A percentile compares a stretch with the other conserved stretches of the same genome.
phyloP scores from a whole-genome alignment of 2,888 invertebrate genomes.

The Crossocerus cetratus region DNA sequence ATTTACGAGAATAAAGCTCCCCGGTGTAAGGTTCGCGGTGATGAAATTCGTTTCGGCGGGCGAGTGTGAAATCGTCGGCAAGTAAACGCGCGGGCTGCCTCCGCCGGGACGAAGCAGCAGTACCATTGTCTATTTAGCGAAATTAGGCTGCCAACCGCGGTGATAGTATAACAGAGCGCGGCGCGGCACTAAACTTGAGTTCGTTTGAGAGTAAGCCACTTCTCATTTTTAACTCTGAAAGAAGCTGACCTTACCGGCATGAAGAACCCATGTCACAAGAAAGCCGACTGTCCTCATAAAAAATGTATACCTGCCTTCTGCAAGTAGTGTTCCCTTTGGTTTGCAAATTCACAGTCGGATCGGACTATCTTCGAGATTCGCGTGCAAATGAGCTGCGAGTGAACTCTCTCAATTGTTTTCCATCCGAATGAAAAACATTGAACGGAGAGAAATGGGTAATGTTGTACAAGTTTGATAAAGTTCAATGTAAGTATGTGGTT shows the following conservation, averaged over 20 bases:
- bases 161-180: background rate
- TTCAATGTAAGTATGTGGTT: no score
- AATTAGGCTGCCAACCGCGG: slow-evolving; percentile 23
- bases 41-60: no score
- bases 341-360: background rate
- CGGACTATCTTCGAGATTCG: slow-evolving; percentile 20
- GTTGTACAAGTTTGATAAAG: no score
- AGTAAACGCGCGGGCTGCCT: background rate
- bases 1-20: no score
- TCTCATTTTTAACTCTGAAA: slow-evolving; percentile 5
- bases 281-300: slow-evolving; percentile 30
- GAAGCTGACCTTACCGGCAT: background rate
- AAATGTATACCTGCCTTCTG: slow-evolving; percentile 16
- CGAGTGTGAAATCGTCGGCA: background rate
- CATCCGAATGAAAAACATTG: no score
- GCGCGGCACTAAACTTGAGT: background rate
- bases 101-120: background rate
- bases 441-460: no score
- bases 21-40: no score
- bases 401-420: no score
- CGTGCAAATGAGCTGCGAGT: background rate
- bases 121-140: slow-evolving; percentile 14
- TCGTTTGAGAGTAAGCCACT: slow-evolving; percentile 3
- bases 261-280: slow-evolving; percentile 21
- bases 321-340: no score